These are phyloP conservation scores for Acropora tenuis DNA, from an alignment of 64 coral and sea anemone species.

Conservation along the genomic window DNA sequence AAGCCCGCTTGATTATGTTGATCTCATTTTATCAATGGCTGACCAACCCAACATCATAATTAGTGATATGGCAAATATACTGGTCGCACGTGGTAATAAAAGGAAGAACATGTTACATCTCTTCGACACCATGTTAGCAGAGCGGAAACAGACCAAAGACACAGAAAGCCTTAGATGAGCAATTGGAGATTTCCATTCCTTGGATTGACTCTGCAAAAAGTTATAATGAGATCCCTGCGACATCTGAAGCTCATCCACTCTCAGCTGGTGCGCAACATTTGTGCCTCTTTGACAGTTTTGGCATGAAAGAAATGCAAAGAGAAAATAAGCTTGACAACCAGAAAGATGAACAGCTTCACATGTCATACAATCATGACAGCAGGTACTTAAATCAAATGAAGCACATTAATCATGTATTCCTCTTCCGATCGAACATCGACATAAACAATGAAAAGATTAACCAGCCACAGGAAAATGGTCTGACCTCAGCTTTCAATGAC, in stretches of 20 bases:
- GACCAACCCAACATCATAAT: slow-evolving; percentile 57
- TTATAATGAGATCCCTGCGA: background rate
- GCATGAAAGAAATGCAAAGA: slow-evolving; percentile 66
- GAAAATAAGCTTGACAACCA: slow-evolving; percentile 38
- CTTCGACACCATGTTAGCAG: slow-evolving; percentile 41
- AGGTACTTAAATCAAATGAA: slow-evolving; percentile 65
- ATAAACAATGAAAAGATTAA: slow-evolving; percentile 54
- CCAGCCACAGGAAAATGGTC: background rate
- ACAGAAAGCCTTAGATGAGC: background rate
- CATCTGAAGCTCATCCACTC: slow-evolving; percentile 26
- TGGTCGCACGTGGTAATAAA: slow-evolving; percentile 68
- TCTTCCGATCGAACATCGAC: slow-evolving; percentile 63
- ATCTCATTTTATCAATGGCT: slow-evolving; percentile 55
- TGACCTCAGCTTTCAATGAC: slow-evolving; percentile 20
- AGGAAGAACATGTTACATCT: slow-evolving; percentile 54
- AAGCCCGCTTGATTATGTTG: slow-evolving; percentile 60
- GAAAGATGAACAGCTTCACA: slow-evolving; percentile 58
- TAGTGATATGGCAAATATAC: slow-evolving; percentile 76
- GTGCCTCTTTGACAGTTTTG: slow-evolving; percentile 51
- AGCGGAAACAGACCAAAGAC: slow-evolving; percentile 34
- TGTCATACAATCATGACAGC: slow-evolving; percentile 32
- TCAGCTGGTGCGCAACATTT: slow-evolving; percentile 27
- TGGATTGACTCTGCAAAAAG: background rate
- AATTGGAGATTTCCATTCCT: slow-evolving; percentile 45
- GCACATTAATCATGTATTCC: slow-evolving; percentile 46